These are phyloP conservation scores for Poeciliopsis turneri DNA, from an alignment of 2,797 vertebrate genomes.

Conservation along the genomic window DNA sequence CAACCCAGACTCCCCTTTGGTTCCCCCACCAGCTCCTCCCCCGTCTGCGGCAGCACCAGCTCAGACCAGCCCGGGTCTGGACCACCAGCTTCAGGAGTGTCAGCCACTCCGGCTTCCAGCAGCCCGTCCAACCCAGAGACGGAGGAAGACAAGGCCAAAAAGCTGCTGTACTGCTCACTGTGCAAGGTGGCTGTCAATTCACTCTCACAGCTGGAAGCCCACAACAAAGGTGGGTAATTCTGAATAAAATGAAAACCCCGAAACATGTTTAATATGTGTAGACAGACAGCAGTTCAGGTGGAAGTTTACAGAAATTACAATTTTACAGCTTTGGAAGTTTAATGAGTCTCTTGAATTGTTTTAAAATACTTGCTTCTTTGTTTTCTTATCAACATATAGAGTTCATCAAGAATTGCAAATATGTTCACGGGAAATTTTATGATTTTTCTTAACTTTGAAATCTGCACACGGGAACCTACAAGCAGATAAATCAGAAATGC, in stretches of 20 bases:
- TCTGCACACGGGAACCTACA: neutral
- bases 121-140: slow-evolving; percentile 78
- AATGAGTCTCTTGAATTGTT: neutral
- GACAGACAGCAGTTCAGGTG: neutral
- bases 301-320: neutral
- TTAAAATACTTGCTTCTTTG: neutral
- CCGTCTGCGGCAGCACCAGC: slow-evolving; percentile 60
- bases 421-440: neutral
- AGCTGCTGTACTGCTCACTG: slow-evolving; percentile 91
- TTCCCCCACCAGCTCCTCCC: slow-evolving; percentile 71
- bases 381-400: neutral
- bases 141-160: slow-evolving; percentile 91
- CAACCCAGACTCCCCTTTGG: slow-evolving; percentile 59
- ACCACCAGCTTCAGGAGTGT: slow-evolving; percentile 33
- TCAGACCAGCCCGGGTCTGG: slow-evolving; percentile 67
- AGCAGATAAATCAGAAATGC: neutral
- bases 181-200: slow-evolving; percentile 96
- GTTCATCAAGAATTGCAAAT: neutral
- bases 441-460: neutral
- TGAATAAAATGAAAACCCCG: neutral
- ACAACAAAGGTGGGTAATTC: slow-evolving; percentile 90
- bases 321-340: neutral
- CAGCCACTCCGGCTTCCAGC: slow-evolving; percentile 42
- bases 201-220: slow-evolving; percentile 91
- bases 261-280: neutral